A percentile compares a stretch with the other conserved stretches of the same genome.
phyloP scores from a whole-genome alignment of 30 jellyfish, hydroid and myxozoan genomes.

The Morbakka virulenta region DNA sequence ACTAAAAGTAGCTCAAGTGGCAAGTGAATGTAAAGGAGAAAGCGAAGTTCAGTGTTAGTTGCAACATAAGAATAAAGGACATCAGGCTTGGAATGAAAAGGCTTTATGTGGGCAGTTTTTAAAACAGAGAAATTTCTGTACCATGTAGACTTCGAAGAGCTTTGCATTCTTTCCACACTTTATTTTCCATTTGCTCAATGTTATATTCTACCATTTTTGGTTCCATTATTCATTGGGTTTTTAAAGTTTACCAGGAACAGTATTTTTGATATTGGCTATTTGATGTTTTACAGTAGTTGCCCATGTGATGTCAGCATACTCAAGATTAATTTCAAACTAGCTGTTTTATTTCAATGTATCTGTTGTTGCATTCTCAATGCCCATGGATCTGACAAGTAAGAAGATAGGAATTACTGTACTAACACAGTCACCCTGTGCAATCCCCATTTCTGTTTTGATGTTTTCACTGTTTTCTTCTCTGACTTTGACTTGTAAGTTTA shows the following conservation, averaged over 20 bases:
- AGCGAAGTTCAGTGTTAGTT: too few relatives aligned
- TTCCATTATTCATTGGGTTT: conserved; percentile 25
- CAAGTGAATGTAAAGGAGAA: too few relatives aligned
- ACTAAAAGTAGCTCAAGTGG: too few relatives aligned
- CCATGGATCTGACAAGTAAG: conserved; percentile 44
- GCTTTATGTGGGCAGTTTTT: too few relatives aligned
- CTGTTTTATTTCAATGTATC: conserved; percentile 17
- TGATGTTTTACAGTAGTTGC: conserved; percentile 39
- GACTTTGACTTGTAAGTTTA: conserved; percentile 25
- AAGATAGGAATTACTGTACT: conserved; percentile 37
- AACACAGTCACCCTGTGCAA: conserved; percentile 60
- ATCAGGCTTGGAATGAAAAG: too few relatives aligned
- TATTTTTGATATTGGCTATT: conserved; percentile 32
- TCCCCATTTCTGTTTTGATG: conserved; percentile 53
- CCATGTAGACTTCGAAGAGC: too few relatives aligned
- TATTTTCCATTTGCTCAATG: conserved; percentile 45
- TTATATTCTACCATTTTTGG: conserved; percentile 49
- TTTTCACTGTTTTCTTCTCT: conserved; percentile 34
- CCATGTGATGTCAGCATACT: conserved; percentile 65
- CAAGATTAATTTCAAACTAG: conserved; percentile 42
- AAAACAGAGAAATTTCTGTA: too few relatives aligned
- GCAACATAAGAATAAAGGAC: too few relatives aligned
- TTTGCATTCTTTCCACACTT: conserved; percentile 50
- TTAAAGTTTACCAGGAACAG: conserved; percentile 34
- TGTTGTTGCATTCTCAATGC: conserved; percentile 25